These are phyloP conservation scores for Glareola pratincola DNA, from an alignment of 2,113 vertebrate species.

Conservation along the genomic window DNA sequence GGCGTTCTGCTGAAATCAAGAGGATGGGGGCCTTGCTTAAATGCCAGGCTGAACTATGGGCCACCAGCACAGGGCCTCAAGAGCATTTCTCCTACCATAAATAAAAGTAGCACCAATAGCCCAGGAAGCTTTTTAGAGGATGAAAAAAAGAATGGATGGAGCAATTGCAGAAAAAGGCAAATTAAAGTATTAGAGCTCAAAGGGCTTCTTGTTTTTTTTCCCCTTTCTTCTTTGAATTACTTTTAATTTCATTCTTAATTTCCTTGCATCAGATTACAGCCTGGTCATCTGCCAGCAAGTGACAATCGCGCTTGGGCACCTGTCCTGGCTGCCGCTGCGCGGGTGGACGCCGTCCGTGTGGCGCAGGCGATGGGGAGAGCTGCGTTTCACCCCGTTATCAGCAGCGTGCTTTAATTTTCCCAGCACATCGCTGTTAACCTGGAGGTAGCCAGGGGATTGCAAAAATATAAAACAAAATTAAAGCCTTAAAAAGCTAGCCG, in stretches of 20 bases:
- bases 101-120: not conserved
- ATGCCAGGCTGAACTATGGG: not conserved
- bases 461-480: not conserved
- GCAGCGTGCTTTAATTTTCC: not conserved
- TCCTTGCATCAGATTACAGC: not conserved
- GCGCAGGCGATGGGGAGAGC: not conserved
- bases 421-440: not conserved
- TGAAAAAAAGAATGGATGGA: not conserved
- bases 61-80: not conserved
- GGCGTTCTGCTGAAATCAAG: not conserved
- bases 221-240: not conserved
- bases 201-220: not conserved
- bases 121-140: not conserved
- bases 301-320: not conserved
- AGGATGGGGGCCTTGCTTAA: not conserved
- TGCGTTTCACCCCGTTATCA: not conserved
- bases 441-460: not conserved
- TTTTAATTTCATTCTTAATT: not conserved
- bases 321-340: rapidly evolving
- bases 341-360: rapidly evolving
- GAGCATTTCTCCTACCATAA: not conserved
- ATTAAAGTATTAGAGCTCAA: not conserved
- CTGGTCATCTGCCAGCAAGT: not conserved
- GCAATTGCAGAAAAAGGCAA: not conserved
- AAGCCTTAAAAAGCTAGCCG: not conserved